Conservation (phyloP, 2,797 vertebrate genomes). For the Aeoliscus strigatus region DNA sequence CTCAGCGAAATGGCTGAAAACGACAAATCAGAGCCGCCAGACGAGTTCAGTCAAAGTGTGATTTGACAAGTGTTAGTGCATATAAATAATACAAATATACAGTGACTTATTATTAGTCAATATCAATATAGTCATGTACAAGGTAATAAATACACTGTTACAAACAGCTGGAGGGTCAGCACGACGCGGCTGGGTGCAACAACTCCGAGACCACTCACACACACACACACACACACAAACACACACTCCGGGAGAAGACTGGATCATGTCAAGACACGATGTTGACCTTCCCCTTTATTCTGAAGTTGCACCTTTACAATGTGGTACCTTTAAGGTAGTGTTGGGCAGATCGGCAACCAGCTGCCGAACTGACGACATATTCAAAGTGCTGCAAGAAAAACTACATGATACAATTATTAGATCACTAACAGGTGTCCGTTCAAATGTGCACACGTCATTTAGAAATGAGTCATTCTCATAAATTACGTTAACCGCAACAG, state of each 20-base stretch:
- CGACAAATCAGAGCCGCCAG: constrained; percentile 80
- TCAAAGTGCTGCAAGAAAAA: constrained; percentile 63
- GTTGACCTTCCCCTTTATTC: constrained; percentile 15
- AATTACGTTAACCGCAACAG: constrained; percentile 24
- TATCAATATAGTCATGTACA: constrained; percentile 80
- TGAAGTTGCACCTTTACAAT: constrained; percentile 41
- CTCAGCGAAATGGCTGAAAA: constrained; percentile 55
- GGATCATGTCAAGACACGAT: constrained; percentile 26
- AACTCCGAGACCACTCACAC: constrained; percentile 44
- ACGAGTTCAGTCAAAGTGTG: constrained; percentile 56
- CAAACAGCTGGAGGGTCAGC: constrained; percentile 84
- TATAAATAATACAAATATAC: constrained; percentile 96
- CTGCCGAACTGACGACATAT: constrained; percentile 50
- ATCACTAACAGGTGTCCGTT: constrained; percentile 30
- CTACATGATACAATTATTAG: constrained; percentile 28
- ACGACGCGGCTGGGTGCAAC: constrained; percentile 77
- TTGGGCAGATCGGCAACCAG: constrained; percentile 59
- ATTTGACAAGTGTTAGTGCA: constrained; percentile 78
- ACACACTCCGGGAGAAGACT: constrained; percentile 11
- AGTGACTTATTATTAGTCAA: constrained; percentile 83
- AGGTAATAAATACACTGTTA: constrained; percentile 92
- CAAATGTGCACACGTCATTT: constrained; percentile 38
- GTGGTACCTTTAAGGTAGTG: constrained; percentile 66
- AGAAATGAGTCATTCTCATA: constrained; percentile 24
- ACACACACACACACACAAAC: constrained; percentile 18